These are phyloP conservation scores for Cherax quadricarinatus DNA, from an alignment of 1,140 invertebrate genomes.

Conservation along the genomic window DNA sequence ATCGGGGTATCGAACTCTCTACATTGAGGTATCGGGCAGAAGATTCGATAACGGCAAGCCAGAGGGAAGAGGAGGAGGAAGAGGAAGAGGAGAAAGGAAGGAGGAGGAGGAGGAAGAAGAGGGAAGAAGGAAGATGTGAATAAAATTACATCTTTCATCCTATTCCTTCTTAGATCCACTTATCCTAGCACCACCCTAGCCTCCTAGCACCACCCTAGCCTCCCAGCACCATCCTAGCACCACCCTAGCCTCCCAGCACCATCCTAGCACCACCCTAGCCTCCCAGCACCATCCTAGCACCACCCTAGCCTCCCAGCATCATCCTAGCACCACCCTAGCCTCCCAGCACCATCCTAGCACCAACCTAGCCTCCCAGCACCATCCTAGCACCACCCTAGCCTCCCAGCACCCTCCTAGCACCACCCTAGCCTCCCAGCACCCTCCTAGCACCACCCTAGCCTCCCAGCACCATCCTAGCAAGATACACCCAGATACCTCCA, in stretches of 20 bases:
- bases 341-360: not conserved
- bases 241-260: not conserved
- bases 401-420: too few species aligned
- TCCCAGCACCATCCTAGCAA: not conserved
- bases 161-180: too few species aligned
- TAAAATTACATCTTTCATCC: too few species aligned
- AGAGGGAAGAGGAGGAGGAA: not conserved
- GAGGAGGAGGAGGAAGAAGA: conserved; percentile 18
- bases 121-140: not conserved
- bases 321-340: not conserved
- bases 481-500: not conserved
- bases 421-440: too few species aligned
- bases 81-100: not conserved
- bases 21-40: conserved; percentile 41
- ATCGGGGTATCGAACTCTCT: conserved; percentile 33
- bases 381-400: not conserved
- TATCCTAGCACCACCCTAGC: too few species aligned
- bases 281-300: not conserved
- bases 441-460: too few species aligned
- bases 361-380: too few species aligned
- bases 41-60: not conserved
- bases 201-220: not conserved
- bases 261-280: not conserved
- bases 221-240: not conserved
- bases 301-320: not conserved